Evolutionary conservation across 2,113 vertebrate genomes (phyloP), one percentile per base, ranked within the genome.

Genomic region (Gallinago undulata): DNA sequence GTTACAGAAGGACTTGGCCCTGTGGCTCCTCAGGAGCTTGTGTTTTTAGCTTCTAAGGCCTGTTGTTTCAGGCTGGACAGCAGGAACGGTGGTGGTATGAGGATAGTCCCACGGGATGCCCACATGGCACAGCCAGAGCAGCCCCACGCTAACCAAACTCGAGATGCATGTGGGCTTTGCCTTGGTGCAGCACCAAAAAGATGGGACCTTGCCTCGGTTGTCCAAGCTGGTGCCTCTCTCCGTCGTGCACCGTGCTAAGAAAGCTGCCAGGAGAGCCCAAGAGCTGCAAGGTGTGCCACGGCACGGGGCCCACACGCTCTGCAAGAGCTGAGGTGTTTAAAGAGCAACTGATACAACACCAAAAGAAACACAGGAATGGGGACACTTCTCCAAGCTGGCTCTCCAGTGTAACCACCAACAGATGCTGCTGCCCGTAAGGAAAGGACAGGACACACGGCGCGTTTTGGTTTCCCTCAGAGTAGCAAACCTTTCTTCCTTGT

Each of bases 361-460:
- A 2, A 91, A 63, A 85, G 73, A 41, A 39, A 79, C 45, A 23
- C 56, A 72, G 75, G 81, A 95, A 92, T 33, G 41, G 74, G 84
- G 91, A 50, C 64, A 22, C 19, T 30, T 48, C 67, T 55, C 81
- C 33, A 0, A 74, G 66, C 3, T 56, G 86, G 55, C 73, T 92
- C 86, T 96, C 96, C 88, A 84, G 93, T 30, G 39, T 95, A 96
- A 93, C 93, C 82, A 87, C 56, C 9, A 35, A 87, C 19, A 62
- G 88, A 78, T 33, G 64, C 68, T 75, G 91, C 70, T 96, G 67
- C 90, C 83, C 78, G 70, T 85, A 92, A 88, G 82, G 39, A 60
- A 73, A 95, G n/a, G 64, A 92, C 30, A 94, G 90, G 86, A 96
- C 84, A 87, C 81, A 51, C 0, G 31, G 64, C 53, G 48, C 75